Evolutionary conservation across 2,113 vertebrate genomes (phyloP).

Genomic region (Australoheros scitulus): DNA sequence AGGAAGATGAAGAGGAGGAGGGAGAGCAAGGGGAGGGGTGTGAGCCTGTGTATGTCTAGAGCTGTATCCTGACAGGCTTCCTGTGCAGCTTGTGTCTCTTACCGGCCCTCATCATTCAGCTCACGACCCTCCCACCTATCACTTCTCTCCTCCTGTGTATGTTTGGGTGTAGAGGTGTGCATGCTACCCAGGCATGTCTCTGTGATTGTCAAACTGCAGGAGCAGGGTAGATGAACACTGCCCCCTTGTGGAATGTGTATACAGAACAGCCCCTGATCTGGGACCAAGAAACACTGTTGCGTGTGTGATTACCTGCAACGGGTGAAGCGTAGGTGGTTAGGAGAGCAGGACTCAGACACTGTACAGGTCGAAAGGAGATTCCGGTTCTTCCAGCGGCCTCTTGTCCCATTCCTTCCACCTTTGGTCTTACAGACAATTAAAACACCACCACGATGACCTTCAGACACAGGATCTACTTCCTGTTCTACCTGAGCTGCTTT

Average conservation of each 20-base stretch:
- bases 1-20: conserved; percentile 70
- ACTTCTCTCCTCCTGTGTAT: conserved; percentile 30
- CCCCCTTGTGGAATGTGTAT: conserved; percentile 53
- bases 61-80: conserved; percentile 3
- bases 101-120: background rate
- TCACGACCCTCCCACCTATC: conserved; percentile 5
- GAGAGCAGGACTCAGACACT: conserved; percentile 13
- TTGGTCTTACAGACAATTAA: conserved; percentile 61
- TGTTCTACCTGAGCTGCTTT: conserved; percentile 57
- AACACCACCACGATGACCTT: conserved; percentile 28
- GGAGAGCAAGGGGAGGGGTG: conserved; percentile 86
- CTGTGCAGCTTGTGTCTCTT: background rate
- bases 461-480: conserved; percentile 35
- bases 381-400: conserved; percentile 12
- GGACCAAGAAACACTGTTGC: conserved; percentile 72
- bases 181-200: conserved; percentile 7
- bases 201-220: conserved; percentile 27
- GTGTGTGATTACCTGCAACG: background rate
- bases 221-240: conserved; percentile 45
- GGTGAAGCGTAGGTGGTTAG: background rate
- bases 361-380: background rate
- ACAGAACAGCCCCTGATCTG: conserved; percentile 52
- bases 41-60: conserved; percentile 96
- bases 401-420: conserved; percentile 69
- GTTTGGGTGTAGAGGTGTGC: conserved; percentile 16